A percentile compares a stretch with the other conserved stretches of the same genome.
Evolutionary conservation across 1,140 invertebrate species (phyloP).

Genomic region (Steinernema feltiae): DNA sequence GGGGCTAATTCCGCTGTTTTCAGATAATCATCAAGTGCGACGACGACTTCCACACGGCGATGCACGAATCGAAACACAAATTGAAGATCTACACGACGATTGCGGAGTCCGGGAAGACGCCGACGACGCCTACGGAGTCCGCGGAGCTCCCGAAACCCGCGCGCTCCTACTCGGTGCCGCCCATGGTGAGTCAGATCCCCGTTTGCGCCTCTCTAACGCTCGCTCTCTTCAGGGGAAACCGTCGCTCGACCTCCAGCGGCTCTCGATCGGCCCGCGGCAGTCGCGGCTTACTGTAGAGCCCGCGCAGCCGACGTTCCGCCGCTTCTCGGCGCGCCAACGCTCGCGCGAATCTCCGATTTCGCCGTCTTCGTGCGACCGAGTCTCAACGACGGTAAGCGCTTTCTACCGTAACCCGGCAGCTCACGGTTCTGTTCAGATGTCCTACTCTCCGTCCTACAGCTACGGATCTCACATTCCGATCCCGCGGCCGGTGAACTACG

Average conservation of each 20-base stretch:
- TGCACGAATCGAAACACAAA: slow-evolving; percentile 33
- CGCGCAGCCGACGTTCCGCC: not conserved
- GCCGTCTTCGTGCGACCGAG: not conserved
- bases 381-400: not conserved
- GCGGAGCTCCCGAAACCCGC: slow-evolving; percentile 36
- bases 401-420: not conserved
- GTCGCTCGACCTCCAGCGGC: slow-evolving; percentile 8
- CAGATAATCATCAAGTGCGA: slow-evolving; percentile 39
- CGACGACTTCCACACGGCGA: slow-evolving; percentile 37
- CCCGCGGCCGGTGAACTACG: slow-evolving; percentile 17
- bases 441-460: slow-evolving; percentile 13
- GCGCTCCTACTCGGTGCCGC: slow-evolving; percentile 46
- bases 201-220: not conserved
- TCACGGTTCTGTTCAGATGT: not conserved
- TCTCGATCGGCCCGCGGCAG: slow-evolving; percentile 7
- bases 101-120: not conserved
- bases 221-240: not conserved
- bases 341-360: slow-evolving; percentile 5
- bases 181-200: slow-evolving; percentile 21
- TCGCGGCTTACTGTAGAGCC: not conserved
- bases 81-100: slow-evolving; percentile 43
- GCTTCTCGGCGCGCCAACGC: not conserved
- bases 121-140: slow-evolving; percentile 38
- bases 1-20: not conserved
- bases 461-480: not conserved